Conservation (phyloP, 1,140 invertebrate genomes). For the Meteorus sp. region DNA sequence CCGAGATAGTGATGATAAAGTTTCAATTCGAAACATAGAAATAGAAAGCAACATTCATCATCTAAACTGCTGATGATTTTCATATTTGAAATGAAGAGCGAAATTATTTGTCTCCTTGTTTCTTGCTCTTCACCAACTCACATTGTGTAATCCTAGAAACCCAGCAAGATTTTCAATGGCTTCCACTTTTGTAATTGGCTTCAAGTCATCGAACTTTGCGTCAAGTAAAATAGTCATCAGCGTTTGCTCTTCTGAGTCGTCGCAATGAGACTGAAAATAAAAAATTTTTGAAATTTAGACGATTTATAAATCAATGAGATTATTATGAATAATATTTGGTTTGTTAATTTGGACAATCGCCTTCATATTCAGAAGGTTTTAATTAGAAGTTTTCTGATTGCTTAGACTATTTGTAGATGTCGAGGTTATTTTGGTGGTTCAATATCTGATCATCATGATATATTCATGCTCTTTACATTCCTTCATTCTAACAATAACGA, state of each 20-base stretch:
- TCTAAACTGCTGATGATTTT: not conserved
- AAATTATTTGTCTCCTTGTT: constrained; percentile 16
- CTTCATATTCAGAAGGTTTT: too few species aligned
- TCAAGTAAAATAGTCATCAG: constrained; percentile 58
- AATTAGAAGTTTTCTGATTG: too few species aligned
- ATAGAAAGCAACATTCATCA: too few species aligned
- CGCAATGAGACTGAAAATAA: constrained; percentile 52
- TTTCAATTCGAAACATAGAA: too few species aligned
- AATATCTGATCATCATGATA: too few species aligned
- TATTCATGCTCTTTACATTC: too few species aligned
- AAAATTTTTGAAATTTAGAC: not conserved
- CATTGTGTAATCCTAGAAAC: constrained; percentile 60
- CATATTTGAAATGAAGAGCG: constrained; percentile 7
- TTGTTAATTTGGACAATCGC: too few species aligned
- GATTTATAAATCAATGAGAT: not conserved
- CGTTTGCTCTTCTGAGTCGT: constrained; percentile 49
- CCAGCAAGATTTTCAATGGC: constrained; percentile 61
- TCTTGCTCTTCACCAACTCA: constrained; percentile 41
- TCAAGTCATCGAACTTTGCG: constrained; percentile 54
- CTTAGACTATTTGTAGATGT: too few species aligned
- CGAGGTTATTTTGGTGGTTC: too few species aligned
- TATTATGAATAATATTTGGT: too few species aligned
- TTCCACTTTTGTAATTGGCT: constrained; percentile 55
- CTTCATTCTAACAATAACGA: too few species aligned
- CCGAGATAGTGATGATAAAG: too few species aligned